Evolutionary conservation across 2,888 invertebrate genomes (phyloP), one percentile per base, ranked within the genome.

Genomic region (Entomobrya multifasciata): DNA sequence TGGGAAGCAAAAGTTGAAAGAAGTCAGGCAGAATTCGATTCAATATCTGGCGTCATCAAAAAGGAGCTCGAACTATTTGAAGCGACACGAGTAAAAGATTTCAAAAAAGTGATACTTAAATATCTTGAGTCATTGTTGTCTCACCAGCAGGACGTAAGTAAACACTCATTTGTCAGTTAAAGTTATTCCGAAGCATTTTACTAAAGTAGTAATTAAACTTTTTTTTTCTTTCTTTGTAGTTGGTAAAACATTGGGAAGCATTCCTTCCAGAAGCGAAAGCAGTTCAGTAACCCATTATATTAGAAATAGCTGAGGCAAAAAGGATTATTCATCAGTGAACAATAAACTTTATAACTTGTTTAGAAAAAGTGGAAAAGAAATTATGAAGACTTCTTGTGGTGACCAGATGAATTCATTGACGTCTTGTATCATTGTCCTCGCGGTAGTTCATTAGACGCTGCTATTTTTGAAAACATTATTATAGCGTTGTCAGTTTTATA

Each of bases 1-100:
- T 98, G 98, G 98, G 98, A 98, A 93, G 94, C 96, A 0, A 98
- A 98, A 93, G 98, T 99, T n/a, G 98, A 98, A 92, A 95, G 98
- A 89, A 97, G 98, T 0, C 97, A 99, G 92, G 96, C 97, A 91
- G 98, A 98, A 92, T 99, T 99, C 93, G 97, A 99, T 92, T 96
- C 96, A 92, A 98, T 98, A 92, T 99, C 97, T 1, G 95, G 95
- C 91, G 97, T 97, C 93, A 98, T 99, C 90, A 97, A 98, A 92
- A 96, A 96, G 91, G 99, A 99, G 93, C 94, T 99, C 93, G 97
- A 97, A 91, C 94, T 97, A 78, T 99, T 98, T 93, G 99, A 99
- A 92, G 94, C 96, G 89, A 95, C 95, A 89, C 94, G 98, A 90
- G 95, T 98, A 62, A 94, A 95, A 87, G 99, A 99, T 92, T 97